Conservation (phyloP, 2,888 invertebrate genomes). For the Drosophila trichaetosa region DNA sequence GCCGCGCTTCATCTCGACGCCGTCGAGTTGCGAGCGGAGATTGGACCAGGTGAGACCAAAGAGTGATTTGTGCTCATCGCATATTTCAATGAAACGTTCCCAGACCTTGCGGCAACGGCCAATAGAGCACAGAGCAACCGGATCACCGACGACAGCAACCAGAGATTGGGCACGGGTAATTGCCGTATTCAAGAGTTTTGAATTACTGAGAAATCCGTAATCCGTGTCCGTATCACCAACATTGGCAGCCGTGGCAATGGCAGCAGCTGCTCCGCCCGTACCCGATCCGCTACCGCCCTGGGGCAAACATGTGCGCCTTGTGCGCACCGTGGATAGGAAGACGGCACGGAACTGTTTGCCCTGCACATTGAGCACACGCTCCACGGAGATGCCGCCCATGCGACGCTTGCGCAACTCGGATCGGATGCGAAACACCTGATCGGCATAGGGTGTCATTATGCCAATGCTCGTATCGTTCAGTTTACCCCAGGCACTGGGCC, state of each 20-base stretch:
- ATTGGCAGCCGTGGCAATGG: slow-evolving; percentile 45
- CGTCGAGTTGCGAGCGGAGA: slow-evolving; percentile 89
- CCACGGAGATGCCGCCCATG: slow-evolving; percentile 91
- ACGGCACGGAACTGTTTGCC: slow-evolving; percentile 94
- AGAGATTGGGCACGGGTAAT: slow-evolving; percentile 92
- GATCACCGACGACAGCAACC: slow-evolving; percentile 94
- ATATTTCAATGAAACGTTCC: slow-evolving; percentile 91
- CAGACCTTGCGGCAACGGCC: slow-evolving; percentile 93
- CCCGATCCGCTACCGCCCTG: slow-evolving; percentile 63
- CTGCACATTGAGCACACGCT: slow-evolving; percentile 93
- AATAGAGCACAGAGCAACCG: slow-evolving; percentile 91
- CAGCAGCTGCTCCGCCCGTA: slow-evolving; percentile 29
- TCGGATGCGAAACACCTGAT: slow-evolving; percentile 91
- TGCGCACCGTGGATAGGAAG: slow-evolving; percentile 91
- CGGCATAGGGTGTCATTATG: slow-evolving; percentile 93
- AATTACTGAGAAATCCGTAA: slow-evolving; percentile 93
- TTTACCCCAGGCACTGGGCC: slow-evolving; percentile 92
- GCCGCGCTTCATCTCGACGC: slow-evolving; percentile 90
- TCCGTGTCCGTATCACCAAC: slow-evolving; percentile 86
- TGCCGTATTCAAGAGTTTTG: slow-evolving; percentile 92
- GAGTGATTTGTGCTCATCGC: slow-evolving; percentile 89
- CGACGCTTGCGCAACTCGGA: slow-evolving; percentile 90
- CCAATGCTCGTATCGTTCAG: slow-evolving; percentile 92
- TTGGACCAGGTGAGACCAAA: slow-evolving; percentile 90
- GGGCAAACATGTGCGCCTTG: slow-evolving; percentile 89